phyloP scores from a whole-genome alignment of 2,797 vertebrate species.

The Anas georgica region DNA sequence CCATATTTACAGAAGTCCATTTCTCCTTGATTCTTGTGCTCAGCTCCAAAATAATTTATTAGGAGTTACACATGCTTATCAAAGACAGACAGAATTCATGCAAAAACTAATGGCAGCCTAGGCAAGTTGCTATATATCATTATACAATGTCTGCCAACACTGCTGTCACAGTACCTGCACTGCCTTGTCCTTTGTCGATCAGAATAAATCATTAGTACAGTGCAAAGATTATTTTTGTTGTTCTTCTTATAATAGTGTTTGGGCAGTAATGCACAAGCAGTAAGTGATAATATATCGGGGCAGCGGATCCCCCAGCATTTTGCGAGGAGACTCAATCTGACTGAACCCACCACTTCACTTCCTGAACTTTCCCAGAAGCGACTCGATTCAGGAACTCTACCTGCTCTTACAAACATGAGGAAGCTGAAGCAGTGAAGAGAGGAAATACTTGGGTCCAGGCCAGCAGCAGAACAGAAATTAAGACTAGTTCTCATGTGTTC shows the following conservation, averaged over 20 bases:
- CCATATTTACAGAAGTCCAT: background rate
- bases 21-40: constrained; percentile 35
- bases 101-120: constrained; percentile 31
- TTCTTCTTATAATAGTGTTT: background rate
- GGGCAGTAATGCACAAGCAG: background rate
- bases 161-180: background rate
- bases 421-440: background rate
- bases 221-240: background rate
- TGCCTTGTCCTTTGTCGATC: background rate
- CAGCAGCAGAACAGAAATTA: background rate
- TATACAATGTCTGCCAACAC: background rate
- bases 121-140: constrained; percentile 22
- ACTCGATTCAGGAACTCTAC: background rate
- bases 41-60: constrained; percentile 29
- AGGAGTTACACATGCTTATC: constrained; percentile 40
- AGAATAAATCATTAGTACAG: background rate
- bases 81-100: constrained; percentile 35
- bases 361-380: background rate
- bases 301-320: background rate
- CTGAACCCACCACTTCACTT: background rate
- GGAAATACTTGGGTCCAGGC: background rate
- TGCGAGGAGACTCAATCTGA: background rate
- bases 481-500: background rate
- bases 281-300: background rate
- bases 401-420: background rate